Conservation (phyloP, 2,888 invertebrate species). For the Parnassius smintheus region DNA sequence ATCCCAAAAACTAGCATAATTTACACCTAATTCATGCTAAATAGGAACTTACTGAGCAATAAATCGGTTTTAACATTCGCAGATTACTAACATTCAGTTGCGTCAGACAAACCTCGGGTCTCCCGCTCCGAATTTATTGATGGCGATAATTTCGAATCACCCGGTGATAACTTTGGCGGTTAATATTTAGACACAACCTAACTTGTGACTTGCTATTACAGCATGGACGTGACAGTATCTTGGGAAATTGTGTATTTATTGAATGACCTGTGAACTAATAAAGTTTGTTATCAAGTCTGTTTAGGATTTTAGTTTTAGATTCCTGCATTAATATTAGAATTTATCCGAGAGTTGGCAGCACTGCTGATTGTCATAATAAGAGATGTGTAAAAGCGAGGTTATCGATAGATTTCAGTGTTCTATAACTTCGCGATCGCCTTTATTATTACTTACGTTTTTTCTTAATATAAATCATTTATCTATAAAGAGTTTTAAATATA, state of each 20-base stretch:
- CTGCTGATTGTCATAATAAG: too few relatives aligned
- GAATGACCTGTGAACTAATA: conserved; percentile 9
- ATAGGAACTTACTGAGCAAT: background rate
- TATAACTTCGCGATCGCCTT: too few relatives aligned
- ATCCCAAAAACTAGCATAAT: background rate
- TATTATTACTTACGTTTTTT: too few relatives aligned
- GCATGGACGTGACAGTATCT: background rate
- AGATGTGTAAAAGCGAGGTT: background rate
- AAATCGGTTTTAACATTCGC: conserved; percentile 7
- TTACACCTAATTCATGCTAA: conserved; percentile 7
- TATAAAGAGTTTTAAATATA: too few relatives aligned
- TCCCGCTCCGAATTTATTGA: conserved; percentile 10
- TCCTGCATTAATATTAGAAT: too few relatives aligned
- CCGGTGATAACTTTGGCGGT: conserved; percentile 15
- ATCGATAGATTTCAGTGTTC: too few relatives aligned
- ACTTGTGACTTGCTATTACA: conserved; percentile 7
- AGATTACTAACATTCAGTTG: conserved; percentile 1
- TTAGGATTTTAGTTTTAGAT: too few relatives aligned
- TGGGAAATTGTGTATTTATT: conserved; percentile 5
- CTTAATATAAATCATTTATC: too few relatives aligned
- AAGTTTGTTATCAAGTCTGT: background rate
- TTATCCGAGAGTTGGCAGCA: too few relatives aligned
- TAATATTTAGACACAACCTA: conserved; percentile 2
- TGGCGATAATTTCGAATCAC: conserved; percentile 16
- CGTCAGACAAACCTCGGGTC: conserved; percentile 12